A percentile compares a stretch with the other conserved stretches of the same genome.
phyloP scores from a whole-genome alignment of 1,140 invertebrate genomes.

The Neodiprion virginianus region DNA sequence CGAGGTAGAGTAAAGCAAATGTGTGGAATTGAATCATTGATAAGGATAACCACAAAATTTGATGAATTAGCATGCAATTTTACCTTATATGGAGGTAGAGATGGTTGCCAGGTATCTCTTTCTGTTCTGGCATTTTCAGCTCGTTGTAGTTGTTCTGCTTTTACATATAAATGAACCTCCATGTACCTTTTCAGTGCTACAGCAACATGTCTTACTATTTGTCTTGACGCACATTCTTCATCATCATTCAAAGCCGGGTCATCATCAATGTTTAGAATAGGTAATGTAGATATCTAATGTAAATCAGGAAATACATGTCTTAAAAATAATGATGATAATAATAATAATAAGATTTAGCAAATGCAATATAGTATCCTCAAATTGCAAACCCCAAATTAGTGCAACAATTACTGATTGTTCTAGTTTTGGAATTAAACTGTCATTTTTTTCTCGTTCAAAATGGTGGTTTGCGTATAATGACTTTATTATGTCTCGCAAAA shows the following conservation, averaged over 20 bases:
- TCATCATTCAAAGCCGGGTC: slow-evolving; percentile 83
- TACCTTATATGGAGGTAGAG: slow-evolving; percentile 71
- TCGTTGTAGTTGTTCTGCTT: slow-evolving; percentile 81
- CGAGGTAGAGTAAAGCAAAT: no score
- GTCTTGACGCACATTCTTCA: slow-evolving; percentile 90
- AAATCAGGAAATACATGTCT: slow-evolving; percentile 24
- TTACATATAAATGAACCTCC: slow-evolving; percentile 87
- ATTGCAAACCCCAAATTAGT: no score
- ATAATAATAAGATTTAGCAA: slow-evolving; percentile 20
- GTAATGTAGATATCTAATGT: slow-evolving; percentile 80
- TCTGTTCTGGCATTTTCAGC: slow-evolving; percentile 61
- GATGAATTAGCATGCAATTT: background rate
- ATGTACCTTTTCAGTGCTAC: slow-evolving; percentile 90
- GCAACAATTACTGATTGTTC: no score
- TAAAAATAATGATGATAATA: slow-evolving; percentile 19
- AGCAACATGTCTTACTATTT: slow-evolving; percentile 92
- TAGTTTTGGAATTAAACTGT: no score
- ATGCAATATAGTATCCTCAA: background rate
- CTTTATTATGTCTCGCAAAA: background rate
- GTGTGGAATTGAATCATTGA: no score
- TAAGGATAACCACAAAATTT: background rate
- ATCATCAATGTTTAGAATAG: slow-evolving; percentile 76
- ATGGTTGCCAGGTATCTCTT: slow-evolving; percentile 53
- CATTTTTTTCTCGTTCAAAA: no score
- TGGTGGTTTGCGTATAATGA: no score